Percentiles rank a stretch among this genome's conserved stretches.
Conservation (phyloP, 1,140 invertebrate genomes). For the Charaxes varanes region DNA sequence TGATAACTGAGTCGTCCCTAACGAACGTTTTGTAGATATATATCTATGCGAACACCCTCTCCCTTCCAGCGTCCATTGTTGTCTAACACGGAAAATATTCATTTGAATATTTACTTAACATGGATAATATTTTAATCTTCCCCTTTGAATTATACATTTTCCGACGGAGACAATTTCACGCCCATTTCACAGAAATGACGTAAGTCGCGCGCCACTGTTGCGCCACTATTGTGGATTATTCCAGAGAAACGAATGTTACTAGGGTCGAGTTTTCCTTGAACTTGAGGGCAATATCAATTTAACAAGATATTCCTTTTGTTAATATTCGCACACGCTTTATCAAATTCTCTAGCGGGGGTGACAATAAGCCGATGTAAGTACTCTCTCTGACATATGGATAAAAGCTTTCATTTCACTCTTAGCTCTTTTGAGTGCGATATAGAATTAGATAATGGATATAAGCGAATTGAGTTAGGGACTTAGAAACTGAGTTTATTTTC, state of each 20-base stretch:
- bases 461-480: constrained; percentile 18
- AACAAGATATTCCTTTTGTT: constrained; percentile 75
- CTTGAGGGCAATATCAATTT: constrained; percentile 63
- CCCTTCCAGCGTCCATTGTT: constrained; percentile 51
- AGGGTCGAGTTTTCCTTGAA: constrained; percentile 40
- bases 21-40: constrained; percentile 70
- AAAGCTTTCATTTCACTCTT: constrained; percentile 73
- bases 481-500: too few species aligned
- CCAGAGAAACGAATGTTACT: constrained; percentile 14
- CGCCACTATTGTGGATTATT: constrained; percentile 32
- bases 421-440: constrained; percentile 66
- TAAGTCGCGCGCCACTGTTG: too few species aligned
- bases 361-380: constrained; percentile 74
- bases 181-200: constrained; percentile 45
- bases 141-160: constrained; percentile 74
- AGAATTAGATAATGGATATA: constrained; percentile 40
- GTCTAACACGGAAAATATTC: constrained; percentile 75
- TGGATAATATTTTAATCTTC: constrained; percentile 77
- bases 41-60: constrained; percentile 53
- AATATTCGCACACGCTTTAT: constrained; percentile 74
- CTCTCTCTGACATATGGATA: constrained; percentile 72
- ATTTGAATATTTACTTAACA: constrained; percentile 76
- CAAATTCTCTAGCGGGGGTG: constrained; percentile 73
- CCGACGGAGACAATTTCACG: constrained; percentile 72
- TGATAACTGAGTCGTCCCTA: constrained; percentile 63